phyloP scores from a whole-genome alignment of 2,113 vertebrate species.

The Conger conger region DNA sequence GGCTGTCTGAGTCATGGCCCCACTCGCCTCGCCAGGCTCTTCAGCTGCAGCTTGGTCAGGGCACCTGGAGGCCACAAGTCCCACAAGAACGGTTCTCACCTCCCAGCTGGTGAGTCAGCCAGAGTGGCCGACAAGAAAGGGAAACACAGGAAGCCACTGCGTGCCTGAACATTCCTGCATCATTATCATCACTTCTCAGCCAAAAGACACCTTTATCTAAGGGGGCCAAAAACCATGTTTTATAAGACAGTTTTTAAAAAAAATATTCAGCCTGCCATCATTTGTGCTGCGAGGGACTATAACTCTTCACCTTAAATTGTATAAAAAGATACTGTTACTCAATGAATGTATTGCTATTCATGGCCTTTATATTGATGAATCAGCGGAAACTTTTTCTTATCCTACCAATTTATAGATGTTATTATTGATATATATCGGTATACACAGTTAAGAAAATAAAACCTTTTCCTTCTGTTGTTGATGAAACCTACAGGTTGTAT shows the following conservation, averaged over 20 bases:
- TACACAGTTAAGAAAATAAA: slow-evolving; percentile 6
- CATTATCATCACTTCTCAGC: slow-evolving; percentile 23
- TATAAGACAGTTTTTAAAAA: not conserved
- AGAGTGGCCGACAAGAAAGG: not conserved
- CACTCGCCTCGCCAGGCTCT: not conserved
- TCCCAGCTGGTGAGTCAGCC: slow-evolving; percentile 45
- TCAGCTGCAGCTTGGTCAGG: slow-evolving; percentile 10
- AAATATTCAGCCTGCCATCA: not conserved
- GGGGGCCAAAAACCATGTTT: slow-evolving; percentile 5
- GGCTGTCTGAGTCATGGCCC: slow-evolving; percentile 46
- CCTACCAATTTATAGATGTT: slow-evolving; percentile 2
- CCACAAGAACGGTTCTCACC: slow-evolving; percentile 25
- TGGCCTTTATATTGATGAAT: not conserved
- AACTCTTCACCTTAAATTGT: slow-evolving; percentile 7
- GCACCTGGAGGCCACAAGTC: slow-evolving; percentile 29
- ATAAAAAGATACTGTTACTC: not conserved
- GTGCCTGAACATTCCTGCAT: slow-evolving; percentile 33
- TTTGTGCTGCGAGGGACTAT: slow-evolving; percentile 3
- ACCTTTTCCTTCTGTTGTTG: not conserved
- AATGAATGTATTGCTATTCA: not conserved
- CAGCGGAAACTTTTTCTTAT: slow-evolving; percentile 12
- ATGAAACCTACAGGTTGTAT: slow-evolving; percentile 22
- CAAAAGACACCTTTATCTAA: not conserved
- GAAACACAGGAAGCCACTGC: slow-evolving; percentile 41
- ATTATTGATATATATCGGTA: slow-evolving; percentile 5